Evolutionary conservation across 2,797 vertebrate genomes (phyloP), one percentile per base, ranked within the genome.

Genomic region (Muscicapa comitata): DNA sequence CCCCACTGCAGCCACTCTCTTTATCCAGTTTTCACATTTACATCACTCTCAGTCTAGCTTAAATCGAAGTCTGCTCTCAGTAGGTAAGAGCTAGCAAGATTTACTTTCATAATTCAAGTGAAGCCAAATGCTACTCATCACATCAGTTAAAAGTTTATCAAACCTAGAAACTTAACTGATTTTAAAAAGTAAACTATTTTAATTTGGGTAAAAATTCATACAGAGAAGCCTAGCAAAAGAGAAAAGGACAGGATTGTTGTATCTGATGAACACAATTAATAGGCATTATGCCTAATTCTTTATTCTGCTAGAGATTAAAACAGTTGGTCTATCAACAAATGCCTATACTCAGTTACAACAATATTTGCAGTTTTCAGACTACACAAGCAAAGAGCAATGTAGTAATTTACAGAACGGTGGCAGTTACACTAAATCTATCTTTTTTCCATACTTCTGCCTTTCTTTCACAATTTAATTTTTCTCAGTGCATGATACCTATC

Each of bases 221-320:
- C 10, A 38, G 35, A 90, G 38, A 37, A 68, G 21, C 24, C 45
- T 35, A 57, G 17, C 4, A 4, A 61, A 84, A 75, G n/a, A 82
- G 3, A 63, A 83, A 71, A 68, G 9, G 13, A 62, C 8, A 65
- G 9, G 24, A 50, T 25, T 75, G 23, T 33, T 58, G 3, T 15
- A 59, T 13, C 35, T 1, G 1, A 53, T 37, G 5, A 80, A 24
- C n/a, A 53, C 0, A 2, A 29, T 26, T 28, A 63, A 20, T 45
- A 65, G 33, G 26, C 11, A 77, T 33, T 67, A 74, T 8, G 31
- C 7, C 17, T 20, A 78, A 68, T 79, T 76, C 62, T 84, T 81
- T n/a, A 50, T 88, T 72, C 58, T 70, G 26, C 11, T 68, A 68
- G 33, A 70, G 40, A 67, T 70, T 78, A 76, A 84, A 84, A 61